A percentile compares a stretch with the other conserved stretches of the same genome.
These are phyloP conservation scores for Agrochola lota DNA, from an alignment of 2,888 invertebrate species.

Conservation along the genomic window DNA sequence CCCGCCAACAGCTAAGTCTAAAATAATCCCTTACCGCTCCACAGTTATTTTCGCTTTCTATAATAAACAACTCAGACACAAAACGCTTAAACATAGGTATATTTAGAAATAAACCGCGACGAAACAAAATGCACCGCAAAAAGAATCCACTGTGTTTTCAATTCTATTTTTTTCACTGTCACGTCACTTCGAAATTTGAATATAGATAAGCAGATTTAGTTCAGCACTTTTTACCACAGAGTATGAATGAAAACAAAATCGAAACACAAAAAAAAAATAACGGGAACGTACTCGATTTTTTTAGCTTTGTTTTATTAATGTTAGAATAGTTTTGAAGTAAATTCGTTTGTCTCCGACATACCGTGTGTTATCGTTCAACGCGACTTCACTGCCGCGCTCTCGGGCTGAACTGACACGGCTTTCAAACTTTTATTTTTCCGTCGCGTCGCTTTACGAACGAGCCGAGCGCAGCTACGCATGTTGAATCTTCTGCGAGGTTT, in stretches of 20 bases:
- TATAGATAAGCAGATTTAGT: constrained; percentile 35
- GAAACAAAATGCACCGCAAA: constrained; percentile 77
- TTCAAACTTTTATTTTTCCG: constrained; percentile 80
- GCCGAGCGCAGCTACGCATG: constrained; percentile 60
- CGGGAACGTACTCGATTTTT: constrained; percentile 52
- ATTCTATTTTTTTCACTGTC: constrained; percentile 66
- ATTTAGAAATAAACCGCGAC: constrained; percentile 61
- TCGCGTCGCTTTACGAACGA: constrained; percentile 79
- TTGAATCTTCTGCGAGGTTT: constrained; percentile 65
- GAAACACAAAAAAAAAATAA: constrained; percentile 32
- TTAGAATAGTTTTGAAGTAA: constrained; percentile 62
- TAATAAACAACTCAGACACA: constrained; percentile 83
- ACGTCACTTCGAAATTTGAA: constrained; percentile 66
- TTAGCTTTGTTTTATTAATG: constrained; percentile 18
- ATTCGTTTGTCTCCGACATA: constrained; percentile 77
- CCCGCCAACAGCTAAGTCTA: constrained; percentile 77
- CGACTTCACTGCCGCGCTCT: constrained; percentile 78
- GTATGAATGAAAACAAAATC: constrained; percentile 33
- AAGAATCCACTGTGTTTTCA: constrained; percentile 53
- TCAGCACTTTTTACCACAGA: constrained; percentile 47
- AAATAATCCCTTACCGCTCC: constrained; percentile 86
- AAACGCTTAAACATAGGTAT: constrained; percentile 72
- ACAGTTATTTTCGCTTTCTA: constrained; percentile 83
- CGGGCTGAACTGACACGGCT: constrained; percentile 78
- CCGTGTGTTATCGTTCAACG: constrained; percentile 77